Evolutionary conservation across 1,140 invertebrate genomes (phyloP), one percentile per base, ranked within the genome.

Genomic region (Papilio helenus): DNA sequence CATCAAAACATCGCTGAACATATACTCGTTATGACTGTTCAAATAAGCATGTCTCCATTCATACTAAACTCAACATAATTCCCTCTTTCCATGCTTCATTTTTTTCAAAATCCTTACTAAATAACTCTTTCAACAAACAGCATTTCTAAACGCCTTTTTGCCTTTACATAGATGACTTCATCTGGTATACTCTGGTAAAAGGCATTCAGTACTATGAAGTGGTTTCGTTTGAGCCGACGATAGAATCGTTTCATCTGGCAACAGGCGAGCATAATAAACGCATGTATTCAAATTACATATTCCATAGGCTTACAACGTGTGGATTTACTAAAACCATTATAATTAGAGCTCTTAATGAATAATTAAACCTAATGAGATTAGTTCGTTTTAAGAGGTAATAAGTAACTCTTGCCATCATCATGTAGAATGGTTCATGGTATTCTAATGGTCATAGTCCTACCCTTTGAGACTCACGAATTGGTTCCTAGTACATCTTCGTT

Each of bases 231-330:
- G 61, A 61, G 58, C 23, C 10, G 14, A 23, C 58, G 23, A 34
- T 68, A 26, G 26, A 68, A 68, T 65, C 58, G 61, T 68, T 68
- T 68, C 61, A 68, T 34, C 61, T 68, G 26, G 61, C 61, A 68
- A 68, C 61, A 29, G 26, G 26, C 61, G 12, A 29, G 61, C 61
- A 68, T 68, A 68, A 68, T 68, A 68, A 68, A 68, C 26, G 61
- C 61, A 68, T 12, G 26, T 26, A 68, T 68, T 68, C 61, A 68
- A 61, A 61, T 26, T 26, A 61, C 58, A 26, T 23, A 61, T 26
- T 61, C 58, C 26, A 68, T 68, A 29, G 26, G 12, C 23, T 68
- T 34, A 68, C 61, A 29, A 26, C 58, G 58, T 23, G 10, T 26
- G 26, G 26, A 14, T 16, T 29, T 68, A 68, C 61, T 29, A 61